Percentiles rank a stretch among this genome's conserved stretches.
phyloP scores from a whole-genome alignment of 2,797 vertebrate species.

The Lemur catta region DNA sequence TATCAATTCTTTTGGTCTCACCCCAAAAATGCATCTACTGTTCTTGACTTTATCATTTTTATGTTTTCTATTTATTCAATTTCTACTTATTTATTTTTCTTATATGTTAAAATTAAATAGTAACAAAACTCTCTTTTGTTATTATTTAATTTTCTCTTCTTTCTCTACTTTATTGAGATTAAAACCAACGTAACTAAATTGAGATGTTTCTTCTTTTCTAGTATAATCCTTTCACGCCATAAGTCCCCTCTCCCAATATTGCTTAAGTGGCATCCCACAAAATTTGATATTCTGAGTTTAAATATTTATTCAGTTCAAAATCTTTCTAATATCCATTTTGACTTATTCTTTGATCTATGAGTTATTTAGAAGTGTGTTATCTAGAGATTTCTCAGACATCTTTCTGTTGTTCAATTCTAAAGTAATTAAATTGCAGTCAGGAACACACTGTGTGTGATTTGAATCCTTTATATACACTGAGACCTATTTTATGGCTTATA shows the following conservation, averaged over 20 bases:
- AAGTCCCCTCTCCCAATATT: not conserved
- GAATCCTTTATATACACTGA: not conserved
- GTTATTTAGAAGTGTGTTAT: not conserved
- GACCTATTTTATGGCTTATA: not conserved
- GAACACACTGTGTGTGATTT: not conserved
- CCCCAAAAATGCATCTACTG: not conserved
- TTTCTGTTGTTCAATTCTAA: not conserved
- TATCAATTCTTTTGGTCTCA: not conserved
- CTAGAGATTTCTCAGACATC: not conserved
- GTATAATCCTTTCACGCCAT: not conserved
- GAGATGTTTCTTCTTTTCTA: not conserved
- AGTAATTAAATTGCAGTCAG: not conserved
- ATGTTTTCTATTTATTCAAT: not conserved
- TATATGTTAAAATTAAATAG: too few relatives aligned
- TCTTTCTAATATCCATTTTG: not conserved
- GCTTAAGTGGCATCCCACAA: not conserved
- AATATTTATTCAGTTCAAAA: conserved; percentile 9
- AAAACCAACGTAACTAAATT: not conserved
- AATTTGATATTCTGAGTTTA: not conserved
- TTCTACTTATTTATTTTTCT: not conserved
- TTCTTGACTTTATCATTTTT: not conserved
- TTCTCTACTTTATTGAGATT: not conserved
- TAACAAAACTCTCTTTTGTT: not conserved
- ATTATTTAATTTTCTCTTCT: not conserved
- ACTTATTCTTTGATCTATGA: not conserved